Conservation (phyloP, 2,113 vertebrate species). For the Stegastes partitus region DNA sequence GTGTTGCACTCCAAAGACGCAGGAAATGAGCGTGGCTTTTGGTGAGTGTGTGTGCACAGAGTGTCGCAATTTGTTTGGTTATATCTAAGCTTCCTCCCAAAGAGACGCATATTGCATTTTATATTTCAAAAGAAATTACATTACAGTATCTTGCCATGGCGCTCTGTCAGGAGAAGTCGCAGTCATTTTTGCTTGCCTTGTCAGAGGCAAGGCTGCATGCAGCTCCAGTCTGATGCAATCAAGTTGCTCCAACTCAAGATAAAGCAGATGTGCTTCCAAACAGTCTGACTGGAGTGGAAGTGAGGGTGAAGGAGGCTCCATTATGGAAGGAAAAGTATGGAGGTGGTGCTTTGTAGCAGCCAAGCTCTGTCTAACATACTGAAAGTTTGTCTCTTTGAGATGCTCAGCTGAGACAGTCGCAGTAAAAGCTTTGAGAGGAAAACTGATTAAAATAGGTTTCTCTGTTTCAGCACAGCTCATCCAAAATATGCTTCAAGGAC, state of each 20-base stretch:
- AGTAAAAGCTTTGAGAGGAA: not conserved
- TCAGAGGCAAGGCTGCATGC: conserved; percentile 66
- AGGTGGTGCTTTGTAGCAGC: conserved; percentile 40
- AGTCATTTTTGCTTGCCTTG: conserved; percentile 75
- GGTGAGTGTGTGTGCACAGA: conserved; percentile 44
- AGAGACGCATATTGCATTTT: conserved; percentile 78
- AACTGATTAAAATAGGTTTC: conserved; percentile 15
- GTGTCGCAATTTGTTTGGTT: conserved; percentile 64
- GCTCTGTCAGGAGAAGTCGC: conserved; percentile 78
- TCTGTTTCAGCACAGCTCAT: conserved; percentile 16
- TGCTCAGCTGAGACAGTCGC: conserved; percentile 3
- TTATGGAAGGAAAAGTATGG: conserved; percentile 45
- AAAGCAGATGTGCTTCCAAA: conserved; percentile 75
- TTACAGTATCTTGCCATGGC: conserved; percentile 71
- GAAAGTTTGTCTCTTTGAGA: conserved; percentile 23
- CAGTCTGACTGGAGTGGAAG: conserved; percentile 52
- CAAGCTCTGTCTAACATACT: conserved; percentile 27
- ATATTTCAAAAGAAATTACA: conserved; percentile 85
- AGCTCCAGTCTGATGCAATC: conserved; percentile 82
- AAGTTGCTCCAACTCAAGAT: conserved; percentile 76
- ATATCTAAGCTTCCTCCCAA: conserved; percentile 70
- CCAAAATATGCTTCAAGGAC: not conserved
- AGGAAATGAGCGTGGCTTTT: conserved; percentile 27
- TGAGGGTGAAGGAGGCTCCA: conserved; percentile 54
- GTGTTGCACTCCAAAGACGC: conserved; percentile 41